Base-by-base conservation (phyloP, 2,113 vertebrate genomes). In the Steatornis caripensis region DNA sequence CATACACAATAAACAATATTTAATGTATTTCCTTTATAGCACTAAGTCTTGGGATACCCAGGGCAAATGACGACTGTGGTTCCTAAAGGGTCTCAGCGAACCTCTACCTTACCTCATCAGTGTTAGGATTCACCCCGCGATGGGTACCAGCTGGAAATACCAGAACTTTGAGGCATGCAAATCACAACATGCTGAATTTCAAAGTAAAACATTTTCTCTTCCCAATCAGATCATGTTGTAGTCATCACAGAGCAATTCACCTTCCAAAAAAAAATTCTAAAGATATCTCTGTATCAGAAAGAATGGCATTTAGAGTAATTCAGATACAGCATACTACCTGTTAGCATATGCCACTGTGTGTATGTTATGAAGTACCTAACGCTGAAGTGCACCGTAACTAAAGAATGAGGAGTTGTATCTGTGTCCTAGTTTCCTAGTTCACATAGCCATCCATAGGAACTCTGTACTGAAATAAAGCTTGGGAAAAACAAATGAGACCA, bases 111-210 rank as follows among this genome's bases (percentile, higher is more conserved):
- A 69, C 58, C 49, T 74, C 55, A 22, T 8, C 19, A 26, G 62
- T 1, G 0, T 9, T 4, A 37, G 49, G 49, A 61, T 1, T 78
- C 60, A 71, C 23, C 66, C 20, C 4, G 4, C 34, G 21, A 27
- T 21, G 15, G 26, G 8, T 1, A 53, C 49, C 71, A 72, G n/a
- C 17, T 36, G 60, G 11, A 48, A 6, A 14, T 6, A 64, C 5
- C 37, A 39, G 21, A 89, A 75, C 29, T 11, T 60, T 51, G 46
- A 76, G 66, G 55, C 90, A 90, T 26, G 65, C 84, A 96, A 89
- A 91, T 43, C 71, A 71, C 64, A 92, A 65, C 82, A 86, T 3
- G 12, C 68, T 84, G 34, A 55, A 84, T 61, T 78, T 70, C 76
- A 84, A 84, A 41, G 36, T 46, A 74, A 76, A 68, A 5, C 34